Conservation (phyloP, 2,888 invertebrate genomes). For the Pogonocherus hispidulus region DNA sequence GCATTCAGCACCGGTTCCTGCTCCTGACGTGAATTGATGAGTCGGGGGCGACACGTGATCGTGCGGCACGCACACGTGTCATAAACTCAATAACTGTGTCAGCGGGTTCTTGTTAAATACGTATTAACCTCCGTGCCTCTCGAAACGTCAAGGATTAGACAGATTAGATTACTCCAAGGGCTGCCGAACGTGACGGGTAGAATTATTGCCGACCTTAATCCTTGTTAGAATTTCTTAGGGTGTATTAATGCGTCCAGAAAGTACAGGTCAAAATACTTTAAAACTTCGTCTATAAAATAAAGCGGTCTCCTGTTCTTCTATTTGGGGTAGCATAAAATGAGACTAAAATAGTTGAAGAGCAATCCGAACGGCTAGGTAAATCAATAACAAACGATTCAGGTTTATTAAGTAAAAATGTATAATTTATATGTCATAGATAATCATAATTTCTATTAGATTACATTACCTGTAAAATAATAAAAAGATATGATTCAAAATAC, state of each 20-base stretch:
- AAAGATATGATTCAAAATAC: too few species aligned
- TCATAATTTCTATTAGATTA: too few species aligned
- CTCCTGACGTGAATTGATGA: slow-evolving; percentile 26
- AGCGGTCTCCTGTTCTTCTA: too few species aligned
- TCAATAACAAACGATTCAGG: too few species aligned
- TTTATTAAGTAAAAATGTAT: too few species aligned
- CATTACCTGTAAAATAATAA: too few species aligned
- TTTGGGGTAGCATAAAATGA: too few species aligned
- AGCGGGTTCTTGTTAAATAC: slow-evolving; percentile 32
- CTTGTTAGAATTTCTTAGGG: neutral
- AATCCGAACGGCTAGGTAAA: too few species aligned
- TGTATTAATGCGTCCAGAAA: neutral
- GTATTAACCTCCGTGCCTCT: slow-evolving; percentile 27
- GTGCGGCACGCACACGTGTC: slow-evolving; percentile 30
- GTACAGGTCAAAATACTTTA: neutral
- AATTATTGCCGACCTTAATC: slow-evolving; percentile 13
- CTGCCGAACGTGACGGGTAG: slow-evolving; percentile 25
- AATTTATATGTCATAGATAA: too few species aligned
- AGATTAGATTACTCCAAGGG: slow-evolving; percentile 28
- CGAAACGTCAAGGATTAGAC: slow-evolving; percentile 32
- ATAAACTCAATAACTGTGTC: slow-evolving; percentile 30
- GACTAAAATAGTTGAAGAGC: too few species aligned
- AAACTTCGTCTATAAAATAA: too few species aligned
- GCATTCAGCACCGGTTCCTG: slow-evolving; percentile 28
- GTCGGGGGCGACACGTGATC: slow-evolving; percentile 36